Evolutionary conservation across 2,797 vertebrate species (phyloP), one percentile per base, ranked within the genome.

Genomic region (Sebastiscus tertius): DNA sequence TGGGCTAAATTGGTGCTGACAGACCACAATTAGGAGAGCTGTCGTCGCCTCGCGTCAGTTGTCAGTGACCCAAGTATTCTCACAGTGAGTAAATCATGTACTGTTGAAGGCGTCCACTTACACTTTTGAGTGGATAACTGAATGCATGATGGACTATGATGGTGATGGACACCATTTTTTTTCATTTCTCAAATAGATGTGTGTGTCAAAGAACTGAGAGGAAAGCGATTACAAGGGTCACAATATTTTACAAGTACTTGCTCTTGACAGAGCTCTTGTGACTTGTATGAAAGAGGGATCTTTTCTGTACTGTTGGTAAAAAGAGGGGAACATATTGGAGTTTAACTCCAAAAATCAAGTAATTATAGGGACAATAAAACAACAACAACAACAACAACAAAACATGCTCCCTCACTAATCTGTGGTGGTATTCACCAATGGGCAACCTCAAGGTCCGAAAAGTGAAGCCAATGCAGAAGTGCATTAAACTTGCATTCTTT

Each of bases 1-100:
- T 4, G 11, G 10, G 77, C 62, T 85, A 92, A 94, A 95, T 93
- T 93, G 90, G 72, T 86, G 91, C 85, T 93, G 94, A 95, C 94
- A 94, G 91, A 89, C 81, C 74, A 86, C 87, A 93, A 95, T 95
- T 95, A 94, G 89, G 42, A 69, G 75, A 87, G 80, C 84, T 71
- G 67, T 88, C 74, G 46, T 83, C 56, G 77, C 75, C 61, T 88
- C 34, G 72, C 74, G 56, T 94, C 91, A 89, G 87, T 77, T 90
- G 89, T 93, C 92, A 92, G 77, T 84, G 89, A 87, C 88, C 88
- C 77, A 12, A 83, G 89, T 55, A 67, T 88, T 86, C 63, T 81
- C 72, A 26, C 54, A 63, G 69, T 29, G 60, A 77, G 69, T 87
- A 74, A 88, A 89, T 89, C 73, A 87, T 84, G 65, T 46, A 68